Base-by-base conservation (phyloP, 1,140 invertebrate genomes). In the Watersipora subatra region DNA sequence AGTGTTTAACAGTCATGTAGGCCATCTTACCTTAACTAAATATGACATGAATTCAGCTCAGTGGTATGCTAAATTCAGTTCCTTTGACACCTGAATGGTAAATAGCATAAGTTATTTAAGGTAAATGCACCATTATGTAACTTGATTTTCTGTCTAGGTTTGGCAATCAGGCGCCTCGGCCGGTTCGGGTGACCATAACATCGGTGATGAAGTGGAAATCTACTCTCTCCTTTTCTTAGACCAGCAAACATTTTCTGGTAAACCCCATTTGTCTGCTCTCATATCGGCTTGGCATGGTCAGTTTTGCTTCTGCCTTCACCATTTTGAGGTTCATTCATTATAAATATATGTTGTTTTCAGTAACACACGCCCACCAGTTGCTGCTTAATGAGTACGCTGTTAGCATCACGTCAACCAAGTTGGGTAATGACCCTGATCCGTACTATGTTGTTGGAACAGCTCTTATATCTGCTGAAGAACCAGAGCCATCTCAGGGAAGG, bases 391-490 rank as follows among this genome's bases (percentile, higher is more conserved):
- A 97, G 79, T 93, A 89, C 77, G 91, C 90, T 3, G 83, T 93
- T 68, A 91, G 91, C 26, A 80, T 97, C 19, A 87, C 93, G 65
- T 96, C 93, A 0, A 89, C 90, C 29, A 88, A 87, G 75, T 81
- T 99, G 19, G 92, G 92, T 0, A 92, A 96, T 72, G 94, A 97
- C 83, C 86, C 87, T 0, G 89, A 88, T 71, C 86, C 88, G 3
- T 99, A 98, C 80, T 98, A 89, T 77, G 86, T 97, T 28, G 89
- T 98, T 56, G 95, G 95, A 29, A 98, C 96, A 2, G 92, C 91
- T 1, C 82, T 93, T 25, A 87, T 98, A 1, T 89, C 93, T 80
- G 89, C 91, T 0, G 94, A 98, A 71, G 96, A 99, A 75, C 87
- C 90, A 0, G 94, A 97, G 74, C 92, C 94, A 0, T 97, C 93